phyloP scores from a whole-genome alignment of 2,113 vertebrate species.

The Opisthocomus hoazin region DNA sequence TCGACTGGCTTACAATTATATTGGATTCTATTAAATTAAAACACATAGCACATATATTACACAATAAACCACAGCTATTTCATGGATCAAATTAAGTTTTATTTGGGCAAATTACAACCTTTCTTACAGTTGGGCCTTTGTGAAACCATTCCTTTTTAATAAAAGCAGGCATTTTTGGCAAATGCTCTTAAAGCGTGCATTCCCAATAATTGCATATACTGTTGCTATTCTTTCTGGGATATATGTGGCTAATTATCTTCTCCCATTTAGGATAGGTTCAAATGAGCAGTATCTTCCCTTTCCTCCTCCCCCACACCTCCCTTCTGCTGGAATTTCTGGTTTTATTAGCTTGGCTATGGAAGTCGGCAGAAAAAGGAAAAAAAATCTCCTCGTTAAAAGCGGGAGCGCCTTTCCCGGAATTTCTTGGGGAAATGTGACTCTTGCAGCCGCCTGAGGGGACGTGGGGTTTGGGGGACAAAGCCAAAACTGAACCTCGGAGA shows the following conservation, averaged over 20 bases:
- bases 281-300: neutral
- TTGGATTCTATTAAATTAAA: conserved; percentile 83
- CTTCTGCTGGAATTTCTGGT: conserved; percentile 30
- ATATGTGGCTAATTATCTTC: conserved; percentile 29
- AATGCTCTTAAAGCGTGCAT: conserved; percentile 63
- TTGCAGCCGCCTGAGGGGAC: neutral
- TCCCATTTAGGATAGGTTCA: neutral
- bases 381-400: conserved; percentile 38
- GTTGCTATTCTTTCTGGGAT: neutral
- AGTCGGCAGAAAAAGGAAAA: neutral
- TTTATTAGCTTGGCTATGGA: conserved; percentile 64
- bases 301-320: neutral
- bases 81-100: conserved; percentile 88
- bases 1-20: conserved; percentile 79
- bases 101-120: conserved; percentile 84
- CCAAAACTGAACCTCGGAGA: neutral
- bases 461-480: neutral
- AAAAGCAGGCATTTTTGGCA: conserved; percentile 76
- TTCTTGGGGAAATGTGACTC: conserved; percentile 69
- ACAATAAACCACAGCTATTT: conserved; percentile 87
- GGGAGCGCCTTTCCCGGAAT: conserved; percentile 67
- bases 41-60: conserved; percentile 82
- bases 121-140: conserved; percentile 82
- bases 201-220: conserved; percentile 30
- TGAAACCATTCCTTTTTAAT: conserved; percentile 84